These are phyloP conservation scores for Diplodus sargus DNA, from an alignment of 2,797 vertebrate species.

Conservation along the genomic window DNA sequence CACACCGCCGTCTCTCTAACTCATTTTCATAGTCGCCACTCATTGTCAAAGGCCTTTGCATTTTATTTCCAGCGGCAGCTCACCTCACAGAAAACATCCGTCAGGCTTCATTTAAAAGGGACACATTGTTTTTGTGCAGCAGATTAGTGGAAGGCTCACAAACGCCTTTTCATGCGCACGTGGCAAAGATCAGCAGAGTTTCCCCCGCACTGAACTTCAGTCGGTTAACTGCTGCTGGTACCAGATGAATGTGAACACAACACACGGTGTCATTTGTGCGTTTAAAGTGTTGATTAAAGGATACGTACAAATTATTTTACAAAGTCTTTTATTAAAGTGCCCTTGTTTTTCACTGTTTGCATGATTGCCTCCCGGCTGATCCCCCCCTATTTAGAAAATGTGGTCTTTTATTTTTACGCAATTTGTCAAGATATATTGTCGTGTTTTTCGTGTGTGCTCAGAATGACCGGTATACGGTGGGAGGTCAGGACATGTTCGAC, in stretches of 20 bases:
- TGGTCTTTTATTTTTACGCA: background rate
- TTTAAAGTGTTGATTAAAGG: background rate
- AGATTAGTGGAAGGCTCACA: constrained; percentile 45
- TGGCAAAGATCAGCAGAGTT: constrained; percentile 41
- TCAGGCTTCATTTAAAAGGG: constrained; percentile 41
- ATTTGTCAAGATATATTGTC: background rate
- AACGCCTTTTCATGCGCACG: constrained; percentile 38
- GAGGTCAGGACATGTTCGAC: constrained; percentile 89
- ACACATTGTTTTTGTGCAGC: constrained; percentile 41
- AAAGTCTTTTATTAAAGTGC: background rate
- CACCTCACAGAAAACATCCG: constrained; percentile 35
- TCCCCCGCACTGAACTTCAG: constrained; percentile 2
- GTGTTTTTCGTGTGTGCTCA: constrained; percentile 69
- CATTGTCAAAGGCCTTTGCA: constrained; percentile 34
- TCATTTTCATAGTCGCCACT: constrained; percentile 55
- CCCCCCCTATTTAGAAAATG: background rate
- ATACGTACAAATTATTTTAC: background rate
- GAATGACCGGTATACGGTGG: constrained; percentile 92
- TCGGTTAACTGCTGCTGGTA: background rate
- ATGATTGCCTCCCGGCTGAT: background rate
- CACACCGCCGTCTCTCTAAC: background rate
- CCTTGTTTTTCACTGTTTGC: background rate
- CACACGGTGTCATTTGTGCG: too few relatives aligned
- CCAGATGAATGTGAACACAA: background rate
- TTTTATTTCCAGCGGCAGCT: constrained; percentile 58